A percentile compares a stretch with the other conserved stretches of the same genome.
These are phyloP conservation scores for Ahaetulla prasina DNA, from an alignment of 2,113 vertebrate species.

Conservation along the genomic window DNA sequence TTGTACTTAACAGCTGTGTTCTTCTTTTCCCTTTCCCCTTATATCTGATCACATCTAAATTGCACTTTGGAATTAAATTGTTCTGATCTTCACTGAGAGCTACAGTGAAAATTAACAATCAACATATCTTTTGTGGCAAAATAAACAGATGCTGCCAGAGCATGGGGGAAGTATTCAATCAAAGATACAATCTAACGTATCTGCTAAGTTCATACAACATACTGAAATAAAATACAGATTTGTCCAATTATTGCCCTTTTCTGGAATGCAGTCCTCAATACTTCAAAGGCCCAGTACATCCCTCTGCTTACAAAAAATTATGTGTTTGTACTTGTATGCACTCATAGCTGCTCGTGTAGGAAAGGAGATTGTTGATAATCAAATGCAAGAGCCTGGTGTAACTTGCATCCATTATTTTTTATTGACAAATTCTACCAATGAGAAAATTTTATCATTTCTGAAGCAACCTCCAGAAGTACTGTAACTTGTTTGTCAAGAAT, in stretches of 20 bases:
- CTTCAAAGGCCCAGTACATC: background rate
- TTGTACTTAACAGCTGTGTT: constrained; percentile 49
- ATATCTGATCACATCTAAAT: constrained; percentile 28
- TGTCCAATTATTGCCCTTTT: background rate
- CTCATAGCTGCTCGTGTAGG: background rate
- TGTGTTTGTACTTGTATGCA: background rate
- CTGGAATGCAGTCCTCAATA: background rate
- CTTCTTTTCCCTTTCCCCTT: constrained; percentile 22
- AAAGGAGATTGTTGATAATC: background rate
- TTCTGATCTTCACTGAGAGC: background rate
- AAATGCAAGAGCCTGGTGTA: background rate
- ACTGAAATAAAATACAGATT: background rate
- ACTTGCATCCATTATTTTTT: background rate
- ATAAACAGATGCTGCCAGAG: background rate
- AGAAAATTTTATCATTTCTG: background rate
- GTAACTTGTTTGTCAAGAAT: background rate
- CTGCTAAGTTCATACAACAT: background rate
- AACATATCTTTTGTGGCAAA: background rate
- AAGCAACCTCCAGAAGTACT: background rate
- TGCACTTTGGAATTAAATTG: background rate
- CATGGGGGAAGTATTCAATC: background rate
- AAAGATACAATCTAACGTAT: background rate
- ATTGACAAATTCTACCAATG: background rate
- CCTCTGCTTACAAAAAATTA: background rate
- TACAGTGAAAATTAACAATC: constrained; percentile 24